Evolutionary conservation across 2,797 vertebrate genomes (phyloP).

Genomic region (Tangara arthus): DNA sequence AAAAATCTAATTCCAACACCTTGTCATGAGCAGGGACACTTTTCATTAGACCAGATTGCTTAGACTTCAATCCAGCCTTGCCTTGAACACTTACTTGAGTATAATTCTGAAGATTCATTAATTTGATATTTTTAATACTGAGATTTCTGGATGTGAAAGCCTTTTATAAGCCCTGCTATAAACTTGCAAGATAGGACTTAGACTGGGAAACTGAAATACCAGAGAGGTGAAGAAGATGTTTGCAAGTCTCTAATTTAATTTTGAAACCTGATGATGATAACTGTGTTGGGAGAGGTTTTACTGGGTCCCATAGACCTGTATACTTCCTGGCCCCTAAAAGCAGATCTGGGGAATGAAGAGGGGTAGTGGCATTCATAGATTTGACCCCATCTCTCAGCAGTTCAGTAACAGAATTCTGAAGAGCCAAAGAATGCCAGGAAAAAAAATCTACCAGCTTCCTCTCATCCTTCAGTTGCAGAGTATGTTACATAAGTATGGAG

Average conservation of each 20-base stretch:
- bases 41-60: neutral
- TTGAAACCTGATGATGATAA: neutral
- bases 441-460: neutral
- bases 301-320: neutral
- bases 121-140: neutral
- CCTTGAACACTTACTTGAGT: neutral
- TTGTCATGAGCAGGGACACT: neutral
- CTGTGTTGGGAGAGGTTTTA: neutral
- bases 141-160: neutral
- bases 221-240: neutral
- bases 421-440: neutral
- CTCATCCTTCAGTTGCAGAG: neutral
- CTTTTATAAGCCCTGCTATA: neutral
- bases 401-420: neutral
- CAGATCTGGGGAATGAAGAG: neutral
- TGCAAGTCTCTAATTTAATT: neutral
- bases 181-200: neutral
- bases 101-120: neutral
- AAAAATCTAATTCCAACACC: neutral
- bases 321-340: neutral
- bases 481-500: neutral
- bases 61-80: neutral
- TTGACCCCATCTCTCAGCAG: neutral
- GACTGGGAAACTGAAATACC: neutral
- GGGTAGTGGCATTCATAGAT: fast-evolving